phyloP scores from a whole-genome alignment of 2,797 vertebrate genomes.

The Myotis myotis region DNA sequence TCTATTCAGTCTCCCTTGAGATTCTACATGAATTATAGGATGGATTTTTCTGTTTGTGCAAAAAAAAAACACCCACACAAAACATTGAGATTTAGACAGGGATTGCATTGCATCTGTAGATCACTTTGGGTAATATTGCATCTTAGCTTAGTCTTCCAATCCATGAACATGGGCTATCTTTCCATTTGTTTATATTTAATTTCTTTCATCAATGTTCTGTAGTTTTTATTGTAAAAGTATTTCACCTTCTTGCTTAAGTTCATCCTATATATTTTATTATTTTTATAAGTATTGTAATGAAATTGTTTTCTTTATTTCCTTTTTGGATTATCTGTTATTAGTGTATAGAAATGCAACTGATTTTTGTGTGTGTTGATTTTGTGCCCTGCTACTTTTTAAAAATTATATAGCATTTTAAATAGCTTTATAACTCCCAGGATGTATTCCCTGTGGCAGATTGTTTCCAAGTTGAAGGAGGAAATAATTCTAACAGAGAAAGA shows the following conservation, averaged over 20 bases:
- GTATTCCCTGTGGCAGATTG: slow-evolving; percentile 86
- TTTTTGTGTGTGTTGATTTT: not conserved
- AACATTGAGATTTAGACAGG: not conserved
- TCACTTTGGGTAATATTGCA: not conserved
- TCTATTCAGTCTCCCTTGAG: not conserved
- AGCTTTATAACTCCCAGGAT: not conserved
- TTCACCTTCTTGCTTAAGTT: slow-evolving; percentile 29
- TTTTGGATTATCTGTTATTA: not conserved
- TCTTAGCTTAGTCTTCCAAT: not conserved
- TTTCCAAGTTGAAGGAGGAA: slow-evolving; percentile 96
- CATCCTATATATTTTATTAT: not conserved
- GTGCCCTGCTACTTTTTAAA: not conserved
- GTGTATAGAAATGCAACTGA: not conserved
- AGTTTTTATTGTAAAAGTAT: not conserved
- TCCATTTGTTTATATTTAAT: not conserved
- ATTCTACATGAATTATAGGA: not conserved
- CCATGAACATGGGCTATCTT: not conserved
- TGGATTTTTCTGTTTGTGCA: not conserved
- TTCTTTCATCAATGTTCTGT: not conserved
- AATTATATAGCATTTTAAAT: not conserved
- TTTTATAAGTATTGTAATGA: not conserved
- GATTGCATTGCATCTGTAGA: not conserved
- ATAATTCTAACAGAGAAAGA: slow-evolving; percentile 95
- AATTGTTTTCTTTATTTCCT: not conserved
- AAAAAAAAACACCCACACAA: not conserved